Conservation (phyloP, 2,888 invertebrate species). For the Stictocephala bisonia region DNA sequence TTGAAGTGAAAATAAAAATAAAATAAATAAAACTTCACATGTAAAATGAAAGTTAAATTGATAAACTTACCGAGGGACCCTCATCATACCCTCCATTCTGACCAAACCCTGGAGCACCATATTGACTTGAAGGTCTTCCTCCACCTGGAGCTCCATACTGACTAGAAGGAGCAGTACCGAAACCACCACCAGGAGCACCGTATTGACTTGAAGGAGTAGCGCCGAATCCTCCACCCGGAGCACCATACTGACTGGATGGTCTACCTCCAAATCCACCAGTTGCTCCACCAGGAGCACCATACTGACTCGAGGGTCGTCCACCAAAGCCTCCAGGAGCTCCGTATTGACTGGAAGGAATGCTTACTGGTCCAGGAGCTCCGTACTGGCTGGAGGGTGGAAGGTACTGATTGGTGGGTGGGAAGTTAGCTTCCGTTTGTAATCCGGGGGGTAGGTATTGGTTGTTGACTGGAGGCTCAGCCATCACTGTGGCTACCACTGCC, state of each 20-base stretch:
- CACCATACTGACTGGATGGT: conserved; percentile 35
- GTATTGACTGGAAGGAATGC: conserved; percentile 37
- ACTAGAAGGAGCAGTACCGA: conserved; percentile 3
- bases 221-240: not conserved
- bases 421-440: conserved; percentile 38
- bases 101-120: not conserved
- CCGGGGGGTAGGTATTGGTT: conserved; percentile 44
- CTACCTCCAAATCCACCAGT: too few relatives aligned
- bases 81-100: conserved; percentile 38
- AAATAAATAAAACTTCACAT: too few relatives aligned
- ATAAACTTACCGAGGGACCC: conserved; percentile 29
- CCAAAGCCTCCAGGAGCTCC: conserved; percentile 29
- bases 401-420: conserved; percentile 37
- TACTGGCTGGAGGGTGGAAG: conserved; percentile 39
- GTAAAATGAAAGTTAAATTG: too few relatives aligned
- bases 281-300: conserved; percentile 18
- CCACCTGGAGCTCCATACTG: conserved; percentile 43
- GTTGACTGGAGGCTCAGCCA: conserved; percentile 43
- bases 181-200: not conserved
- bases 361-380: conserved; percentile 32
- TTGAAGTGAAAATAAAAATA: too few relatives aligned
- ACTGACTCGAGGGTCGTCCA: conserved; percentile 30
- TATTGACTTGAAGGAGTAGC: conserved; percentile 20
- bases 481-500: conserved; percentile 10
- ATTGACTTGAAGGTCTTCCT: conserved; percentile 16